Evolutionary conservation across 1,140 invertebrate genomes (phyloP), one percentile per base, ranked within the genome.

Genomic region (Araneus ventricosus): DNA sequence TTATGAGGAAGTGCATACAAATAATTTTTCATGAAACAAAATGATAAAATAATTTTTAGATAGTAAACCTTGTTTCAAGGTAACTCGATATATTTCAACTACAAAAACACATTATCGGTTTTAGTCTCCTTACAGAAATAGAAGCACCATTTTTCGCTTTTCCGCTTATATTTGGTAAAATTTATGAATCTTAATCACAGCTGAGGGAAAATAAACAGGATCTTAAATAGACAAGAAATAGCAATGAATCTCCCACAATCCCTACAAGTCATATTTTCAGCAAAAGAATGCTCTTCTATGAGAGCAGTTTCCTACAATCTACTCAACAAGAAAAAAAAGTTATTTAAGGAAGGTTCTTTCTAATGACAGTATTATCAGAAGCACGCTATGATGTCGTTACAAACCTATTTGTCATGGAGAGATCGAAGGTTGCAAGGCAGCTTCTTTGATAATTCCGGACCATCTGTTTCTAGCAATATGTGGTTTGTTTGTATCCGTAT

Each of bases 281-380:
- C 27, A 75, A 75, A 30, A 75, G 30, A 75, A 75, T 30, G 14
- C 20, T 75, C 67, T 4, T 8, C 17, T 82, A 39, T 14, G n/a
- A 82, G 24, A 24, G 20, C 80, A 45, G 45, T 20, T 52, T 84
- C 37, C 45, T 37, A 24, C 30, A 22, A 34, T 45, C 61, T 8
- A 86, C 20, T n/a, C 4, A 39, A 37, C 63, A 88, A 24, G 86
- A 63, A 34, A 88, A 88, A 88, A 70, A 20, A 37, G 10, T 87
- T 20, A 63, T 63, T 87, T 63, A 45, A 88, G 24, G 22, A 67
- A 30, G 27, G 22, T 61, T 52, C 34, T 8, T 80, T 61, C 80
- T 91, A 91, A 91, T 91, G 80, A 84, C 59, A 34, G 89, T 85
- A 85, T 91, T 91, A 91, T 91, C 80, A 45, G 52, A n/a, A 37